These are phyloP conservation scores for Danaus melanippus DNA, from an alignment of 1,140 invertebrate genomes.

Conservation along the genomic window DNA sequence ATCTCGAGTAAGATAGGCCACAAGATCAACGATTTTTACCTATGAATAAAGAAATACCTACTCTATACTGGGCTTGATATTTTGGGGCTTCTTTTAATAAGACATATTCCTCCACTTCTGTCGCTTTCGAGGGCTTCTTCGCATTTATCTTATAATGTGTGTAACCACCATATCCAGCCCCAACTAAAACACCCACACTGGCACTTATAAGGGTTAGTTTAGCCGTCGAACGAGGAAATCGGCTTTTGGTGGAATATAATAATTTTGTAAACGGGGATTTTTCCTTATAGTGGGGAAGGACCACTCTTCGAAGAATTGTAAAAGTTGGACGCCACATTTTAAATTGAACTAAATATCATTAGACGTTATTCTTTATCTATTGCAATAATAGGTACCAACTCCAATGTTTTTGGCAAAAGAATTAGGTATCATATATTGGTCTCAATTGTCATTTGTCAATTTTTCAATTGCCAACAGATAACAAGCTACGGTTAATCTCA, in stretches of 20 bases:
- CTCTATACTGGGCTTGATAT: conserved; percentile 54
- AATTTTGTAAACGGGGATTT: conserved; percentile 38
- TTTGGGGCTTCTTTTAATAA: conserved; percentile 50
- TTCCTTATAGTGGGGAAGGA: conserved; percentile 43
- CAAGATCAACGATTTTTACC: too few relatives aligned
- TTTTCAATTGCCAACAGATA: too few relatives aligned
- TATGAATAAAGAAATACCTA: conserved; percentile 24
- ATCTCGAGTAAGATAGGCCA: too few relatives aligned
- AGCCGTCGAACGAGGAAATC: conserved; percentile 46
- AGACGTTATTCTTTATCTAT: neutral
- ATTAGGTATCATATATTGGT: too few relatives aligned
- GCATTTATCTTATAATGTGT: conserved; percentile 67
- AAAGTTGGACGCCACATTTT: conserved; percentile 57
- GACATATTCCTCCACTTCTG: conserved; percentile 43
- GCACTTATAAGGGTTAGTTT: conserved; percentile 62
- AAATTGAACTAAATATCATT: conserved; percentile 11
- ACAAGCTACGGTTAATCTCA: too few relatives aligned
- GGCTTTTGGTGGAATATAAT: conserved; percentile 50
- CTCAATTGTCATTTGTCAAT: too few relatives aligned
- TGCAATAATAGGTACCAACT: too few relatives aligned
- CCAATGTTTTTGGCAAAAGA: too few relatives aligned
- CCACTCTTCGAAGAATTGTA: conserved; percentile 45
- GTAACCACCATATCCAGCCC: conserved; percentile 65
- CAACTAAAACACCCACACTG: conserved; percentile 62
- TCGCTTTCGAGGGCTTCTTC: conserved; percentile 30